phyloP scores from a whole-genome alignment of 2,797 vertebrate species.

The Peromyscus melanophrys region DNA sequence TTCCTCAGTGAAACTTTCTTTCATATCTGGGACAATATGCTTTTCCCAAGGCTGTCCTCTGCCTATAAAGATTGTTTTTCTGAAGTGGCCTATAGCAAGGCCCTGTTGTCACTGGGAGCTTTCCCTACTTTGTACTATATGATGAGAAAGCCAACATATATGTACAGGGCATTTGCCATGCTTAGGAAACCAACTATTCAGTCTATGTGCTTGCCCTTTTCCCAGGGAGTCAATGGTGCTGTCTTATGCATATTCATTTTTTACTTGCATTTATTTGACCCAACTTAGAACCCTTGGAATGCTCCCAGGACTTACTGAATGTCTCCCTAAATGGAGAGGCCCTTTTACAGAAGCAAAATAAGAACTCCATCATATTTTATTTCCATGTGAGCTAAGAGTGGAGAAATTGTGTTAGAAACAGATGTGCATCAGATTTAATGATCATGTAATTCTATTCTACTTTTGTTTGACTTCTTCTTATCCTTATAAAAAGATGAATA shows the following conservation, averaged over 20 bases:
- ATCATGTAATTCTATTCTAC: background rate
- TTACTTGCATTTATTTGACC: constrained; percentile 19
- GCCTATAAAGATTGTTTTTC: background rate
- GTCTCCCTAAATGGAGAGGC: background rate
- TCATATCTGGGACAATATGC: background rate
- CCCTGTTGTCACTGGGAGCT: background rate
- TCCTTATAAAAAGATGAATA: background rate
- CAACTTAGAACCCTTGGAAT: background rate
- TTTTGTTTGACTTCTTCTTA: background rate
- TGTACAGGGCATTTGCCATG: background rate
- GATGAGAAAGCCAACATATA: background rate
- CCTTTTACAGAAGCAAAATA: background rate
- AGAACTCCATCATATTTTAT: background rate
- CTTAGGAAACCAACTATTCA: constrained; percentile 30
- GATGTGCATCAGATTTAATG: background rate
- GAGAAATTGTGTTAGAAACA: background rate
- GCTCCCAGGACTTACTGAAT: background rate
- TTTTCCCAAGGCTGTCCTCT: background rate
- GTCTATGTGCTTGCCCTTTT: background rate
- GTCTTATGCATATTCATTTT: constrained; percentile 4
- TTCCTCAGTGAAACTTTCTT: constrained; percentile 45
- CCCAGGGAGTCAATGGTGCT: background rate
- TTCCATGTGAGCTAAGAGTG: background rate
- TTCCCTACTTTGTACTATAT: background rate
- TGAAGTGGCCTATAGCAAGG: background rate